A percentile compares a stretch with the other conserved stretches of the same genome.
phyloP scores from a whole-genome alignment of 1,140 invertebrate species.

The Telenomus remus region DNA sequence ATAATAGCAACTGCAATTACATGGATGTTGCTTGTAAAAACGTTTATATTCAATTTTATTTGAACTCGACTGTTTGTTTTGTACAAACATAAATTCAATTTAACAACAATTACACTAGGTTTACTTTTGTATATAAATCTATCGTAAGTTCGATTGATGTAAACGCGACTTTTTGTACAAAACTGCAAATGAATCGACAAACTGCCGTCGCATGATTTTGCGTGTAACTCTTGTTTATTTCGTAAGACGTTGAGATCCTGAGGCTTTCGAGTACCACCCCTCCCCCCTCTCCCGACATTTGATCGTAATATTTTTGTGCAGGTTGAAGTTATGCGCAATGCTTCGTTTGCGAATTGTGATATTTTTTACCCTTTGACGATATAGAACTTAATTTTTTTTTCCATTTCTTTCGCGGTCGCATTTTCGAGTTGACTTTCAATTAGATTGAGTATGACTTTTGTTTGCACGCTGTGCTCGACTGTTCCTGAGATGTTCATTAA shows the following conservation, averaged over 20 bases:
- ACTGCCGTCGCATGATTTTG: slow-evolving; percentile 48
- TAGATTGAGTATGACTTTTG: background rate
- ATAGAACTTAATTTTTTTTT: slow-evolving; percentile 44
- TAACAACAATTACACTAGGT: slow-evolving; percentile 36
- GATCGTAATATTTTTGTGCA: no score
- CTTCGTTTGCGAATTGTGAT: slow-evolving; percentile 39
- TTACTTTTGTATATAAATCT: slow-evolving; percentile 55
- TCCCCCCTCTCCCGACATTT: no score
- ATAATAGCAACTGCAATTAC: slow-evolving; percentile 28
- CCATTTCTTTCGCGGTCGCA: slow-evolving; percentile 20
- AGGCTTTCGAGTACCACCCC: no score
- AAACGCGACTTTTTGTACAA: slow-evolving; percentile 47
- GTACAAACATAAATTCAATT: slow-evolving; percentile 24
- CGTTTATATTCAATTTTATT: slow-evolving; percentile 33
- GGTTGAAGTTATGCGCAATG: no score
- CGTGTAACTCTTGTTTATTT: slow-evolving; percentile 39
- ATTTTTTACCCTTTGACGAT: slow-evolving; percentile 48
- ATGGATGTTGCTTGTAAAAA: slow-evolving; percentile 43
- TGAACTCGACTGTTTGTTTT: slow-evolving; percentile 35
- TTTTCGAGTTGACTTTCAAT: slow-evolving; percentile 11
- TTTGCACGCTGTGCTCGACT: slow-evolving; percentile 20
- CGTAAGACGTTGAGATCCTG: slow-evolving; percentile 13
- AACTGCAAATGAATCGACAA: slow-evolving; percentile 48
- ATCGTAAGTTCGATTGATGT: slow-evolving; percentile 54
- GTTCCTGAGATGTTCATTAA: slow-evolving; percentile 29